Evolutionary conservation across 2,797 vertebrate species (phyloP), one percentile per base, ranked within the genome.

Genomic region (Chlorospingus flavigularis): DNA sequence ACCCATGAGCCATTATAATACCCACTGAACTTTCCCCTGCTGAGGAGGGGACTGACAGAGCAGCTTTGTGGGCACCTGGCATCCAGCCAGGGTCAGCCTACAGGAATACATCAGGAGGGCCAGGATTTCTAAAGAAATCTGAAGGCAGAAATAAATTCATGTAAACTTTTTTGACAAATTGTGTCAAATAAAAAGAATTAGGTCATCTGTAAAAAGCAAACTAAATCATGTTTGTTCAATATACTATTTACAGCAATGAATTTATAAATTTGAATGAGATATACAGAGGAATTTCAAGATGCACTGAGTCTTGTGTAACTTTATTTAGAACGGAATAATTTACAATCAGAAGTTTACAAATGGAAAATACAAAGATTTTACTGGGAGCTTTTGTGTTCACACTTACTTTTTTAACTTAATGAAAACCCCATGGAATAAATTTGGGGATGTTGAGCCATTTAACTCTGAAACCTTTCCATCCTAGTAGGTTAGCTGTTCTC

Each of bases 321-420:
- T 88, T 58, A 42, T 85, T 80, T 70, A 76, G 58, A 87, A 82
- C 63, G 25, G 33, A 82, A 21, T 78, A 60, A 58, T 16, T 33
- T 68, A 60, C 7, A 75, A 85, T 14, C 15, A 88, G 31, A 78
- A 68, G 6, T 89, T 77, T 95, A 39, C 13, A 85, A 94, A 79
- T 31, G 8, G 54, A 82, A 81, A 76, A 86, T 20, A 57, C 6
- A 80, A 76, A 79, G 4, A 39, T 62, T 82, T 82, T 57, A 43
- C 40, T 53, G 7, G 14, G 1, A 7, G 33, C 19, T 40, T 57
- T 55, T 48, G 16, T 30, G 8, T 54, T 73, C 28, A 60, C 18
- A 23, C 3, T 78, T 39, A 30, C 4, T 92, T 78, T 54, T 80
- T 73, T 57, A 80, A 73, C 7, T 37, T 71, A 43, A 35, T 58